Conservation (phyloP, 2,113 vertebrate species). For the Megatriorchis doriae region DNA sequence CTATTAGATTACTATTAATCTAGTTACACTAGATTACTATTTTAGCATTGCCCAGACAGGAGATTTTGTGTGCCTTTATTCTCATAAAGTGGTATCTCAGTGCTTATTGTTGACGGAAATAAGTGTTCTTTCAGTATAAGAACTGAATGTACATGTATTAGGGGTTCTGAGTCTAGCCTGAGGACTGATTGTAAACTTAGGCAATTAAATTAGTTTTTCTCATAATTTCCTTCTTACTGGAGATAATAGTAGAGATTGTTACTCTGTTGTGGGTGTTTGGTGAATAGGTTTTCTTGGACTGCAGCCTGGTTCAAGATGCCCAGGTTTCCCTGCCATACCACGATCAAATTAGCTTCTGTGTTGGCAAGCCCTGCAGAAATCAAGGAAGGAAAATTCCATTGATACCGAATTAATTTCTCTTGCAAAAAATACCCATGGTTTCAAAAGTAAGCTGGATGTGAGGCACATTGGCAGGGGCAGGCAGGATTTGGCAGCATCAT, state of each 20-base stretch:
- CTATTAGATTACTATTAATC: not conserved
- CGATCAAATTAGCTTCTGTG: accelerated
- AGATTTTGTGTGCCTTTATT: not conserved
- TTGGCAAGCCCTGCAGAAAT: not conserved
- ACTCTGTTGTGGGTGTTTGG: not conserved
- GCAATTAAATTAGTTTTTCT: not conserved
- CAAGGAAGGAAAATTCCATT: not conserved
- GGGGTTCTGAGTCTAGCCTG: not conserved
- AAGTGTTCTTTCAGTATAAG: not conserved
- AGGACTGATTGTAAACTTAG: not conserved
- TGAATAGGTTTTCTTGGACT: not conserved
- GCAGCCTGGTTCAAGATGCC: not conserved
- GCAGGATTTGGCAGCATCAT: not conserved
- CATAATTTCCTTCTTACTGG: not conserved
- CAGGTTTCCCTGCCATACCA: not conserved
- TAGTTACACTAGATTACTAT: not conserved
- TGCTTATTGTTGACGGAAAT: not conserved
- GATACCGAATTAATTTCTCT: not conserved
- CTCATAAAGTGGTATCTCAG: not conserved
- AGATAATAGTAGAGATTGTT: not conserved
- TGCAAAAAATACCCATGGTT: accelerated
- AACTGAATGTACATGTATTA: not conserved
- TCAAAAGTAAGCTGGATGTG: not conserved
- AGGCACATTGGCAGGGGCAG: not conserved
- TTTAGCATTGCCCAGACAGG: not conserved